Base-by-base conservation (phyloP, 2,113 vertebrate species). In the Poeciliopsis occidentalis region DNA sequence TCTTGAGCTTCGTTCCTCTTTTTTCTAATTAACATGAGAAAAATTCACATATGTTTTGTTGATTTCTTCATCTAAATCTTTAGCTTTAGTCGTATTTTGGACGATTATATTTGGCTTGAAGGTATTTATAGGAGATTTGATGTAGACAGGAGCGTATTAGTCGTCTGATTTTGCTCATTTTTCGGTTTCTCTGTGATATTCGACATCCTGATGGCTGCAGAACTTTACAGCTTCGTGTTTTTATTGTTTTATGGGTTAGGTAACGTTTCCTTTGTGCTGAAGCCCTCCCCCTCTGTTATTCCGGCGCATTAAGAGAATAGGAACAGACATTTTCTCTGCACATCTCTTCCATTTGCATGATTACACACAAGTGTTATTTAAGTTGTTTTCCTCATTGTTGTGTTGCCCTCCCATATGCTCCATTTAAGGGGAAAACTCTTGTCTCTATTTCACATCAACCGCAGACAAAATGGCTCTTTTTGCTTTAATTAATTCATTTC, bases 401-500 rank as follows among this genome's bases (percentile, higher is more conserved):
- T 34, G 72, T 67, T 44, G 47, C 67, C 73, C 64, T 75, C 64
- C 39, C 67, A 60, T 67, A 31, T 68, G 71, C 81, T 67, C 78
- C 41, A 78, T 77, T 79, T 73, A 78, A 74, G 64, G 44, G 60
- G 54, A 77, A 79, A 82, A 78, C 64, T 78, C 44, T 69, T 75
- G 67, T 71, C 72, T 71, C 41, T 67, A 31, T 75, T 79, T 64
- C 76, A 54, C 67, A 75, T 87, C 65, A 74, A 79, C 73, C 77
- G 71, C 69, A n/a, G 81, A 65, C 47, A 51, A 83, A 57, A 57
- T 19, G 71, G 77, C 19, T 74, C 27, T 87, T 73, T 69, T 69
- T 70, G 34, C 70, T 84, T 85, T 83, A 73, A 84, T 86, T 24
- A 68, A 82, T 87, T 81, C 7, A 63, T 78, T 68, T 67, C 37